Conservation (phyloP, 2,797 vertebrate genomes). For the Eulemur rubriventer region DNA sequence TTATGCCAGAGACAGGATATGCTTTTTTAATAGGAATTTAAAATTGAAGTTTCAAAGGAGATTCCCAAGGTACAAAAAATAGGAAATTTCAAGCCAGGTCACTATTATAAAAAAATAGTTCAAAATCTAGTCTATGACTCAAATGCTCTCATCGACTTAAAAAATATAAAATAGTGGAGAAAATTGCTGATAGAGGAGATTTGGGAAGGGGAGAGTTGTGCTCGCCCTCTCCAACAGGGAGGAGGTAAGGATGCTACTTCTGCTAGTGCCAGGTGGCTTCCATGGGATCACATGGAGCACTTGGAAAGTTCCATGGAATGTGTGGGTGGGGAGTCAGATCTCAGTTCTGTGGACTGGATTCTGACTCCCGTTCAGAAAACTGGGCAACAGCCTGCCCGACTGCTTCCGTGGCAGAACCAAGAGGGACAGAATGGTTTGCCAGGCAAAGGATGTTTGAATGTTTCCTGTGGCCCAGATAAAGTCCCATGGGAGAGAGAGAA, state of each 20-base stretch:
- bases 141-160: background rate
- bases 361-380: background rate
- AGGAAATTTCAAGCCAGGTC: background rate
- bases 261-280: background rate
- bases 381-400: background rate
- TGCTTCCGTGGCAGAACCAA: background rate
- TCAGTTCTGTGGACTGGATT: background rate
- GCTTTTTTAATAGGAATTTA: constrained; percentile 35
- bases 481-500: background rate
- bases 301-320: background rate
- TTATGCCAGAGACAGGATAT: background rate
- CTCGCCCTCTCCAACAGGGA: background rate
- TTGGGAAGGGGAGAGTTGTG: background rate
- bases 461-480: background rate
- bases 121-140: background rate
- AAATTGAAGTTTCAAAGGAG: constrained; percentile 32
- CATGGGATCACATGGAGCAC: background rate
- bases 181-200: background rate
- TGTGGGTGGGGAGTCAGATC: background rate
- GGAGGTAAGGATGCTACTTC: background rate
- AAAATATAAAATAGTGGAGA: background rate
- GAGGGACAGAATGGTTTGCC: background rate
- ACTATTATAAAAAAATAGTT: background rate
- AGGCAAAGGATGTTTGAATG: background rate
- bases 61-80: background rate